Evolutionary conservation across 2,888 invertebrate genomes (phyloP).

Genomic region (Parelbella ahira): DNA sequence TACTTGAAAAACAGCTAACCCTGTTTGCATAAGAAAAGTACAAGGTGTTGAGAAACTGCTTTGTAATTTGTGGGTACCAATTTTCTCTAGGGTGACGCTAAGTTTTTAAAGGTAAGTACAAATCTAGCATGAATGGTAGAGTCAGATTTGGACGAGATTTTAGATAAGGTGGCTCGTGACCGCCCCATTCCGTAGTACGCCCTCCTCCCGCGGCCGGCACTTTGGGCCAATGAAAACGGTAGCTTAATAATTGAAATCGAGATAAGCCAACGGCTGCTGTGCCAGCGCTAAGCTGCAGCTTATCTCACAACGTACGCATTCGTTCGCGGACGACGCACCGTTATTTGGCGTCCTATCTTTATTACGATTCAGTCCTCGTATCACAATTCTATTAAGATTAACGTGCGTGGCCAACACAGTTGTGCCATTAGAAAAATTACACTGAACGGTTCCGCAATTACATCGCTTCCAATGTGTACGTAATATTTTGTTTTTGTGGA

Average conservation of each 20-base stretch:
- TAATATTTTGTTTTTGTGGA: no score
- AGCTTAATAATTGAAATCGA: conserved; percentile 78
- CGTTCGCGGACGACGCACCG: conserved; percentile 59
- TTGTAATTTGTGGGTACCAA: neutral
- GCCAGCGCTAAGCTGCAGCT: conserved; percentile 67
- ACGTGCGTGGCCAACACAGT: conserved; percentile 31
- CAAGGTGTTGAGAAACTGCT: no score
- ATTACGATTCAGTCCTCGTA: conserved; percentile 54
- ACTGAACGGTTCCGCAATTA: neutral
- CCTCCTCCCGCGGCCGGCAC: conserved; percentile 45
- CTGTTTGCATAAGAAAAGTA: no score
- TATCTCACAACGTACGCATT: conserved; percentile 70
- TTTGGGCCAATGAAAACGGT: conserved; percentile 68
- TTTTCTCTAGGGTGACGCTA: conserved; percentile 31
- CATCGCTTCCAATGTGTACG: no score
- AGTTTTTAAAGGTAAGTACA: conserved; percentile 40
- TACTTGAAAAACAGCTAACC: no score
- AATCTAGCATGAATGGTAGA: conserved; percentile 57
- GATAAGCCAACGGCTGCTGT: conserved; percentile 74
- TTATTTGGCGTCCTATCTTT: conserved; percentile 63
- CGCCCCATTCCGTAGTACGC: conserved; percentile 57
- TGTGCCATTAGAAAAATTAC: conserved; percentile 21
- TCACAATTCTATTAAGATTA: conserved; percentile 49
- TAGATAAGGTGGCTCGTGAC: conserved; percentile 62
- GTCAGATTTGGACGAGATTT: conserved; percentile 68